These are phyloP conservation scores for Tamandua tetradactyla DNA, from an alignment of 2,797 vertebrate species.

Conservation along the genomic window DNA sequence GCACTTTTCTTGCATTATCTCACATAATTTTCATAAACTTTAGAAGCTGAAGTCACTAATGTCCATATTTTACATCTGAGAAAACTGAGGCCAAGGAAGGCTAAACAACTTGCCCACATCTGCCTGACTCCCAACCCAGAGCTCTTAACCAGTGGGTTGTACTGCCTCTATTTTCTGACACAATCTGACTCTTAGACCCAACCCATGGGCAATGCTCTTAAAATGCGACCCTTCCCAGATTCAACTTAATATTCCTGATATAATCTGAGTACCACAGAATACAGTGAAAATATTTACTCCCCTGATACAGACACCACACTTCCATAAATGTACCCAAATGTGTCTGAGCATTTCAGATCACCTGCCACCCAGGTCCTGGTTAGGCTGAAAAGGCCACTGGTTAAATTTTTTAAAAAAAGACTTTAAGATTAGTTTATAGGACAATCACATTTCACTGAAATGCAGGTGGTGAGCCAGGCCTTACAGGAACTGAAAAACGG, in stretches of 20 bases:
- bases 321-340: background rate
- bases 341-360: background rate
- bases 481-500: too few relatives aligned
- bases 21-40: background rate
- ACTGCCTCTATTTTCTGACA: background rate
- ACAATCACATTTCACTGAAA: background rate
- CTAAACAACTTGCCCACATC: background rate
- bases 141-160: background rate
- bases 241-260: background rate
- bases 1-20: background rate
- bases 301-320: background rate
- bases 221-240: background rate
- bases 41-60: background rate
- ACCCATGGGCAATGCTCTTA: background rate
- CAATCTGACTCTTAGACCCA: too few relatives aligned
- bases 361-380: background rate
- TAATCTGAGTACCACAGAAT: background rate
- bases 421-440: background rate
- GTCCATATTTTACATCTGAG: background rate
- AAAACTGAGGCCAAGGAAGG: background rate
- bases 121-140: background rate
- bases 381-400: background rate
- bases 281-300: background rate
- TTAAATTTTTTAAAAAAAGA: background rate
- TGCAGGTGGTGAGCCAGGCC: too few relatives aligned